phyloP scores from a whole-genome alignment of 2,797 vertebrate species.

The Myotis findleyi region DNA sequence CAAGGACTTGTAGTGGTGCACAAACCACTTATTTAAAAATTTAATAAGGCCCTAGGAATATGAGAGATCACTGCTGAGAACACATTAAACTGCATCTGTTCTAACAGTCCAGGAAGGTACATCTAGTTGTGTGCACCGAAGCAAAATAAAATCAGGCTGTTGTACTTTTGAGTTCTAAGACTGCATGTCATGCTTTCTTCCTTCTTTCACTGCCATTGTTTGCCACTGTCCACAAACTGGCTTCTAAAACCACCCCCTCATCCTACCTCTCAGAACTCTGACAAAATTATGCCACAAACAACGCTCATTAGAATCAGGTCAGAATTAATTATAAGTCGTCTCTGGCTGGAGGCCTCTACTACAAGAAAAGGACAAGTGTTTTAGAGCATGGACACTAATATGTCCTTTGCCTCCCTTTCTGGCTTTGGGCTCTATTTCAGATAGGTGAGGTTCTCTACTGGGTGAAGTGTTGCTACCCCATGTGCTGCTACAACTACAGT shows the following conservation, averaged over 20 bases:
- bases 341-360: not conserved
- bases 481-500: not conserved
- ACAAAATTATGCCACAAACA: slow-evolving; percentile 2
- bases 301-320: not conserved
- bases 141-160: not conserved
- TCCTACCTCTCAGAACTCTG: not conserved
- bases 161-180: not conserved
- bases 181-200: not conserved
- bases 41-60: too few species aligned
- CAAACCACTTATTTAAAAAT: too few species aligned
- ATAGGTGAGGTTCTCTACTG: not conserved
- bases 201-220: not conserved
- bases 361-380: not conserved
- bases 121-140: not conserved
- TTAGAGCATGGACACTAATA: not conserved
- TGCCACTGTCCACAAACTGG: not conserved
- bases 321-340: not conserved
- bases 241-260: slow-evolving; percentile 16
- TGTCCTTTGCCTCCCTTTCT: not conserved
- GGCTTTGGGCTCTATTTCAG: not conserved
- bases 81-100: too few species aligned
- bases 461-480: not conserved
- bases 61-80: too few species aligned
- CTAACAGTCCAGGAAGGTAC: not conserved
- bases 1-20: too few species aligned